phyloP scores from a whole-genome alignment of 1,140 invertebrate species.

The Pantala flavescens region DNA sequence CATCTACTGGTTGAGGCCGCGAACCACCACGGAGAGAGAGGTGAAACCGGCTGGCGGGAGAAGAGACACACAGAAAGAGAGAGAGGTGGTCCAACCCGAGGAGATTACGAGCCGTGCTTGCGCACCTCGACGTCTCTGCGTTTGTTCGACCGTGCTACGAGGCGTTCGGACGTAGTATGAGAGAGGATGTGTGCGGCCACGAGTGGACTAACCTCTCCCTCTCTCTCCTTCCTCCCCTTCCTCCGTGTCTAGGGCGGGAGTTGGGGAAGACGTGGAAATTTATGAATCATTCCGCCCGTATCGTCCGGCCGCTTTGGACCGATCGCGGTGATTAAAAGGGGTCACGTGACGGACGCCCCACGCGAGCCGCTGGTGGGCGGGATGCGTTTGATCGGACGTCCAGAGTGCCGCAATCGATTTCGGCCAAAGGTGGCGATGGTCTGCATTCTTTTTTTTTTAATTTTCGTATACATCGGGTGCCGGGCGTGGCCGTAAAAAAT shows the following conservation, averaged over 20 bases:
- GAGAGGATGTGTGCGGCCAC: background rate
- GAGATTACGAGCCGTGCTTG: background rate
- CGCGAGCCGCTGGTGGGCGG: no score
- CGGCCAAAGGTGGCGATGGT: no score
- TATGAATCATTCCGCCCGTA: background rate
- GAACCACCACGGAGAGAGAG: constrained; percentile 16
- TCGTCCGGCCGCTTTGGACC: background rate
- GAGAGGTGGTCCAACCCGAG: background rate
- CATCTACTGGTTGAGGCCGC: constrained; percentile 18
- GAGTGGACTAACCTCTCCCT: constrained; percentile 31
- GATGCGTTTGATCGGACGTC: no score
- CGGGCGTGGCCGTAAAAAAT: no score
- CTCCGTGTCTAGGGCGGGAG: background rate
- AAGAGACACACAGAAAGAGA: background rate
- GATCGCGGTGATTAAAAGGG: background rate
- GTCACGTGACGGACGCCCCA: no score
- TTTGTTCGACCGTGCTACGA: background rate
- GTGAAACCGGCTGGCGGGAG: background rate
- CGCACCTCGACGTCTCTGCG: background rate
- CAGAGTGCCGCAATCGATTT: no score
- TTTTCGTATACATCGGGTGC: no score
- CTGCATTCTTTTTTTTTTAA: no score
- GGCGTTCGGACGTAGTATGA: constrained; percentile 5
- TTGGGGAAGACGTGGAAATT: background rate
- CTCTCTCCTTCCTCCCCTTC: constrained; percentile 19